Evolutionary conservation across 2,888 invertebrate genomes (phyloP).

Genomic region (Eupeodes luniger): DNA sequence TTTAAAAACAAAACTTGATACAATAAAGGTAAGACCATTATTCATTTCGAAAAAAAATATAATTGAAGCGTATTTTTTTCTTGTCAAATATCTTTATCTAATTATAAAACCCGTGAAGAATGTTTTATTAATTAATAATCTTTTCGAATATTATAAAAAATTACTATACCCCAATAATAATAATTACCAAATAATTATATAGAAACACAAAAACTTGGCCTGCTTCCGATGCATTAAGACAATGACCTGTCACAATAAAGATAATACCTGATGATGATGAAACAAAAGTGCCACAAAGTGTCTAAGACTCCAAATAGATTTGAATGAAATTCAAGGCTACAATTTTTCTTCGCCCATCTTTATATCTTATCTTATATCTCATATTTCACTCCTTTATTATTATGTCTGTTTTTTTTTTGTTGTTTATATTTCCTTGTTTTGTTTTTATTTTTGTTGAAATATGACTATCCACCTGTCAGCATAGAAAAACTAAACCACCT

Average conservation of each 20-base stretch:
- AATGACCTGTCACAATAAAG: neutral
- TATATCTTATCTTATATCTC: neutral
- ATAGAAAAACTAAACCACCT: slow-evolving; percentile 39
- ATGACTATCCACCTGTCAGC: slow-evolving; percentile 48
- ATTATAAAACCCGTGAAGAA: no score
- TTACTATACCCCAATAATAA: no score
- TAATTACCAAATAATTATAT: no score
- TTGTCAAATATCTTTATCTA: no score
- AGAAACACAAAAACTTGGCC: no score
- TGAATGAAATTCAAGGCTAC: slow-evolving; percentile 21
- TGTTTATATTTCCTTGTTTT: neutral
- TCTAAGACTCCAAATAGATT: neutral
- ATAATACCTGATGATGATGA: neutral
- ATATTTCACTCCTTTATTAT: slow-evolving; percentile 28
- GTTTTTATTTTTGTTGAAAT: slow-evolving; percentile 18
- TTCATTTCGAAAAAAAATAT: no score
- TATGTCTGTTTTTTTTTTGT: slow-evolving; percentile 19
- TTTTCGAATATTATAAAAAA: no score
- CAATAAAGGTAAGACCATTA: no score
- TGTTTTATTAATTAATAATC: no score
- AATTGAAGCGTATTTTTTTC: no score
- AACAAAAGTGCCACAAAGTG: neutral
- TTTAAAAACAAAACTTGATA: no score
- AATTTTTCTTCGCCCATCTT: slow-evolving; percentile 8
- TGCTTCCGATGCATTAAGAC: no score